Evolutionary conservation across 2,797 vertebrate genomes (phyloP), one percentile per base, ranked within the genome.

Genomic region (Rhynchotus rufescens): DNA sequence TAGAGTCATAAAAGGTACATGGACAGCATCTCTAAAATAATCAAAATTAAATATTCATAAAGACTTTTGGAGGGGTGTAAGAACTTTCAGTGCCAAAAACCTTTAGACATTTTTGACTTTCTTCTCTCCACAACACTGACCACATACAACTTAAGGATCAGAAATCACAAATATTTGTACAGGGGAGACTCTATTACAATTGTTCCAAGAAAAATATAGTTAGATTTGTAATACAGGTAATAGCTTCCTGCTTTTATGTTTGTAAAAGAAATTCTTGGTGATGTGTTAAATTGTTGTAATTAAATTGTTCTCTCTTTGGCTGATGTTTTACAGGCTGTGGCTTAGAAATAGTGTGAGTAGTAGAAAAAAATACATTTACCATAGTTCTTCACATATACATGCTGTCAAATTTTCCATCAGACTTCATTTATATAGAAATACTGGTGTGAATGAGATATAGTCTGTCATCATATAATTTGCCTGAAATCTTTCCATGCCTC

Each of bases 211-310:
- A 85, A 85, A 32, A 6, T 15, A 6, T 19, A 21, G 2, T 21
- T 78, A 56, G n/a, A 64, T 80, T 66, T 61, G 49, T 0, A 0
- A 19, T 14, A 22, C 1, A 2, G 32, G 20, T 8, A 62, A 9
- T 8, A 62, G 9, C 25, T 61, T 82, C 44, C 25, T 0, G 4
- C 4, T 76, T 64, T 60, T 15, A 5, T 1, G 1, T 20, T 69
- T 17, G n/a, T 14, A 11, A 77, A 56, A 59, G 19, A 56, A 77
- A 77, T 44, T 72, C 22, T 26, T 73, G 69, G 30, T 75, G 56
- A 21, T 16, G 44, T 49, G 17, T 59, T 61, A 11, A 4, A 10
- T 22, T 81, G 19, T 20, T 76, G 10, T n/a, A 66, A 15, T 62
- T 78, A 38, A 36, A 19, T 12, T 5, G 3, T 38, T 68, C 15